Percentiles rank a stretch among this genome's conserved stretches.
phyloP scores from a whole-genome alignment of 2,888 invertebrate genomes.

The Ephialtes manifestator region DNA sequence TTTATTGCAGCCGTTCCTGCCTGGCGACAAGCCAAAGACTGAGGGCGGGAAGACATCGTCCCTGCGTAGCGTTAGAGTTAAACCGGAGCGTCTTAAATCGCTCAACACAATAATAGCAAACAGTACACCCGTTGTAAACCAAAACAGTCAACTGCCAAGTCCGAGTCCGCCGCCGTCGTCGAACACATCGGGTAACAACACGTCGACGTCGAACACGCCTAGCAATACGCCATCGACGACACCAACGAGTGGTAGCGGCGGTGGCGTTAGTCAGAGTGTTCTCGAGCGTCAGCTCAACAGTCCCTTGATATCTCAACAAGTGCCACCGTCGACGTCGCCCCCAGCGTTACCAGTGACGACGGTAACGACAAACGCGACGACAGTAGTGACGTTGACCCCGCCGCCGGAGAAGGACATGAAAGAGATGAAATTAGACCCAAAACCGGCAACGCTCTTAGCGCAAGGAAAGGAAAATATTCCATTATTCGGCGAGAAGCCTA shows the following conservation, averaged over 20 bases:
- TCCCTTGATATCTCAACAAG: slow-evolving; percentile 77
- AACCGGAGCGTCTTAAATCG: slow-evolving; percentile 87
- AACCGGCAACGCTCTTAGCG: slow-evolving; percentile 84
- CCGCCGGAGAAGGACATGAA: slow-evolving; percentile 85
- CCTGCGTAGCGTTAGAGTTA: slow-evolving; percentile 90
- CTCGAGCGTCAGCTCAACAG: slow-evolving; percentile 83
- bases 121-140: slow-evolving; percentile 74
- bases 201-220: slow-evolving; percentile 78
- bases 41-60: slow-evolving; percentile 87
- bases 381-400: slow-evolving; percentile 85
- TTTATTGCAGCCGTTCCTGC: slow-evolving; percentile 81
- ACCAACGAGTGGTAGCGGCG: slow-evolving; percentile 77
- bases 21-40: slow-evolving; percentile 83
- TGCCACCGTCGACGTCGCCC: slow-evolving; percentile 79
- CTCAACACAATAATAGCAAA: slow-evolving; percentile 83
- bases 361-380: slow-evolving; percentile 82
- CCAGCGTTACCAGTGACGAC: slow-evolving; percentile 79
- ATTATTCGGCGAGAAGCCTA: slow-evolving; percentile 83
- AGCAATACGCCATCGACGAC: slow-evolving; percentile 82
- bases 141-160: slow-evolving; percentile 81
- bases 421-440: slow-evolving; percentile 82
- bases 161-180: slow-evolving; percentile 83
- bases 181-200: slow-evolving; percentile 74
- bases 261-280: slow-evolving; percentile 75
- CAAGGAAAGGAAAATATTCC: slow-evolving; percentile 88